phyloP scores from a whole-genome alignment of 2,113 vertebrate species.

The Epinephelus lanceolatus region DNA sequence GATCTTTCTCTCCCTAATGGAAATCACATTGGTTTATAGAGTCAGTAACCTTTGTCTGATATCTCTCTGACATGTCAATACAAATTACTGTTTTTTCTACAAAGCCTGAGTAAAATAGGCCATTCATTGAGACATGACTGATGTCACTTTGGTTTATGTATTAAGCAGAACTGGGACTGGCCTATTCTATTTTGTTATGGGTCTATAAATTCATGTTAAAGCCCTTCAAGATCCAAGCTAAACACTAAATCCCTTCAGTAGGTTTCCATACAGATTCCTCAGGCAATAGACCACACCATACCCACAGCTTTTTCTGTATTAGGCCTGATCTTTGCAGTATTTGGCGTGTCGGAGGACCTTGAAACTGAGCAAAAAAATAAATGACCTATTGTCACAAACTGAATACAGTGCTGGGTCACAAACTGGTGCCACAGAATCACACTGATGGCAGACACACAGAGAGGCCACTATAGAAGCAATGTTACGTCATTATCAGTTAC shows the following conservation, averaged over 20 bases:
- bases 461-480: conserved; percentile 78
- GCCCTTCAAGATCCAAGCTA: background rate
- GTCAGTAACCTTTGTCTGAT: conserved; percentile 3
- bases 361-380: conserved; percentile 62
- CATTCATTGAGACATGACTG: conserved; percentile 12
- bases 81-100: conserved; percentile 2
- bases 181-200: background rate
- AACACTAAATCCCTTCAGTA: background rate
- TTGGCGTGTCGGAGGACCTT: conserved; percentile 45
- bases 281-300: conserved; percentile 29
- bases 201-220: background rate
- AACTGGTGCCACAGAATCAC: conserved; percentile 75
- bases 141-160: background rate
- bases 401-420: conserved; percentile 72
- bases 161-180: conserved; percentile 14
- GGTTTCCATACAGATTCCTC: background rate
- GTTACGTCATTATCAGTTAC: conserved; percentile 75
- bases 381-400: conserved; percentile 72
- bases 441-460: conserved; percentile 77
- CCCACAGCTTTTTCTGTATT: conserved; percentile 13
- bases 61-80: background rate
- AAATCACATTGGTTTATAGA: conserved; percentile 12
- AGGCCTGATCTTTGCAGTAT: conserved; percentile 19
- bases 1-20: conserved; percentile 6
- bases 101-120: background rate